Conservation (phyloP, 2,888 invertebrate genomes). For the Acanthoscelides obtectus region DNA sequence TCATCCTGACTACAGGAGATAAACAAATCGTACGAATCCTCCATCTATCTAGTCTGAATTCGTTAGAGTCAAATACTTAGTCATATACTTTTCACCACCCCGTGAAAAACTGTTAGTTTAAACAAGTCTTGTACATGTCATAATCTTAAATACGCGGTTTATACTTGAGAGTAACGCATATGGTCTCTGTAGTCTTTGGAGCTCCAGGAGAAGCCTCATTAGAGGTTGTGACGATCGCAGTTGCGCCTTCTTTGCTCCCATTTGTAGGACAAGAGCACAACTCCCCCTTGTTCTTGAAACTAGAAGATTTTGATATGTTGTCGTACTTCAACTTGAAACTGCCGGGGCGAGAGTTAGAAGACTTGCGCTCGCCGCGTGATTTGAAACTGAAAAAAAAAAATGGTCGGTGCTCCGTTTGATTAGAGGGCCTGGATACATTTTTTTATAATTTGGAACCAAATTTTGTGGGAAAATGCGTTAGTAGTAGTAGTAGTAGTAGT, state of each 20-base stretch:
- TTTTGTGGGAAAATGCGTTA: no score
- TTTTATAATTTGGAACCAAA: no score
- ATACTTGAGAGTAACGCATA: slow-evolving; percentile 46
- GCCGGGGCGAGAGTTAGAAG: slow-evolving; percentile 39
- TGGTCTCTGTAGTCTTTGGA: slow-evolving; percentile 42
- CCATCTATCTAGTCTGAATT: no score
- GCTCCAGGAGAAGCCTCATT: slow-evolving; percentile 20
- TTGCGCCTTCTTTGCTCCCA: slow-evolving; percentile 16
- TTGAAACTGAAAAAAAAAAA: slow-evolving; percentile 36
- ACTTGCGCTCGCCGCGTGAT: slow-evolving; percentile 38
- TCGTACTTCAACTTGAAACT: slow-evolving; percentile 46
- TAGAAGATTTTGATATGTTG: slow-evolving; percentile 43
- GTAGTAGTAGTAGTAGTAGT: no score
- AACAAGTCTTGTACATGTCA: background rate
- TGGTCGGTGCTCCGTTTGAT: no score
- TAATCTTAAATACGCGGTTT: slow-evolving; percentile 42
- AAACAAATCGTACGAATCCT: no score
- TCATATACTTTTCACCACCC: background rate
- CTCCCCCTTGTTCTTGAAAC: slow-evolving; percentile 44
- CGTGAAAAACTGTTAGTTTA: background rate
- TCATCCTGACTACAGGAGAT: no score
- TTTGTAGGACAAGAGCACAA: slow-evolving; percentile 41
- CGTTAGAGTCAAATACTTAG: no score
- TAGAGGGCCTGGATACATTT: no score
- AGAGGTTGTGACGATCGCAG: slow-evolving; percentile 9